Conservation (phyloP, 2,797 vertebrate genomes). For the Dendrocincla fuliginosa region DNA sequence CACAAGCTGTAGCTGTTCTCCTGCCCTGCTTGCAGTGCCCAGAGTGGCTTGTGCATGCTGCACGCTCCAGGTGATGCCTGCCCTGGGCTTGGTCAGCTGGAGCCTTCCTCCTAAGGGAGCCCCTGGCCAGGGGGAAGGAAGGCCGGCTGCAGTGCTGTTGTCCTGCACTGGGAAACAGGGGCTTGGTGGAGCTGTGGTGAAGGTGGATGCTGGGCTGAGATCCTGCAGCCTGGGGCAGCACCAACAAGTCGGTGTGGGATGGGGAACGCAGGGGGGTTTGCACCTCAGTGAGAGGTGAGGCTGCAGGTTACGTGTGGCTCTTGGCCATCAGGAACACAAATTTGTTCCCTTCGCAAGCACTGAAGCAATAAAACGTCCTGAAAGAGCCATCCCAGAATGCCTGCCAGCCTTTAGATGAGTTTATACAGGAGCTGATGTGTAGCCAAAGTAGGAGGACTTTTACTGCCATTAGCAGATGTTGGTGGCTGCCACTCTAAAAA, state of each 20-base stretch:
- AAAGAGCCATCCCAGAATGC: neutral
- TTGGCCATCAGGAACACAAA: neutral
- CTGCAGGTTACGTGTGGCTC: neutral
- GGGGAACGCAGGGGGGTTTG: neutral
- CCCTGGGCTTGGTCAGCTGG: neutral
- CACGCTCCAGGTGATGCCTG: accelerated
- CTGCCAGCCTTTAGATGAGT: neutral
- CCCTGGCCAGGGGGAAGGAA: neutral
- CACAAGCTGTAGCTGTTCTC: neutral
- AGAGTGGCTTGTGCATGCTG: accelerated
- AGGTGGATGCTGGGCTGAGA: neutral
- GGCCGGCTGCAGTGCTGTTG: accelerated
- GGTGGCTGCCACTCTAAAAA: constrained; percentile 23
- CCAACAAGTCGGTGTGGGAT: accelerated
- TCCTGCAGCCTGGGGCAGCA: neutral
- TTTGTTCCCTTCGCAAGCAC: accelerated
- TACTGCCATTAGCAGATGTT: constrained; percentile 30
- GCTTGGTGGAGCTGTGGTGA: neutral
- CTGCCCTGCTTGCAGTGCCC: neutral
- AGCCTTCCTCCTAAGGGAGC: neutral
- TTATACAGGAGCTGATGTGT: neutral
- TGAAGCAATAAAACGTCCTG: neutral
- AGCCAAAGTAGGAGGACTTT: constrained; percentile 5
- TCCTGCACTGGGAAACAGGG: neutral
- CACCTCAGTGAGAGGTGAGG: neutral